Conservation (phyloP, 2,888 invertebrate species). For the Augiades crinisus region DNA sequence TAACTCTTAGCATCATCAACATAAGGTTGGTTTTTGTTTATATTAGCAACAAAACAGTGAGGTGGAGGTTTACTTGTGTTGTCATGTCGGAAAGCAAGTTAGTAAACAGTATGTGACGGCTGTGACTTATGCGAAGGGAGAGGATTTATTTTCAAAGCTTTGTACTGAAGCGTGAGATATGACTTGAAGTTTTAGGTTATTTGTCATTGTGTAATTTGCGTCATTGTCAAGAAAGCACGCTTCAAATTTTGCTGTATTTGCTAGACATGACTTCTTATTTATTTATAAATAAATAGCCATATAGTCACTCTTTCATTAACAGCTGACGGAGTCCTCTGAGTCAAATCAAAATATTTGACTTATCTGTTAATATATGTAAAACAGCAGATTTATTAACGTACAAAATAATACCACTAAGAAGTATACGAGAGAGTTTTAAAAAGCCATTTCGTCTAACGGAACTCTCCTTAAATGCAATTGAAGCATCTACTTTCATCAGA, state of each 20-base stretch:
- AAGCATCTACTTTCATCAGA: not conserved
- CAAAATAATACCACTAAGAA: too few species aligned
- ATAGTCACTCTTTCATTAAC: too few species aligned
- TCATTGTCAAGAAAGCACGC: slow-evolving; percentile 21
- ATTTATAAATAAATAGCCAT: too few species aligned
- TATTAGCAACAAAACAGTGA: not conserved
- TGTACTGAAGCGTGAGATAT: slow-evolving; percentile 37
- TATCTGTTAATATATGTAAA: too few species aligned
- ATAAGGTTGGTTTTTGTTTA: slow-evolving; percentile 10
- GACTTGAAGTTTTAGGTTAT: slow-evolving; percentile 36
- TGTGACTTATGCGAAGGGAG: slow-evolving; percentile 41
- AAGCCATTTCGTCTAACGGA: too few species aligned
- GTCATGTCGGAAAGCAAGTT: slow-evolving; percentile 43
- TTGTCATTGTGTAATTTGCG: slow-evolving; percentile 30
- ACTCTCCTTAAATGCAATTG: too few species aligned
- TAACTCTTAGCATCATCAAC: not conserved
- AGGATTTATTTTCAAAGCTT: slow-evolving; percentile 40
- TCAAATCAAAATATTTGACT: too few species aligned
- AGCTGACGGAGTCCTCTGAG: too few species aligned
- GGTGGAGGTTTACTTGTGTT: slow-evolving; percentile 32
- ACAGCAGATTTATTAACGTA: too few species aligned
- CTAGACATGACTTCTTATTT: too few species aligned
- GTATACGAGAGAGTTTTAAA: too few species aligned
- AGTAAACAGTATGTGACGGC: slow-evolving; percentile 43
- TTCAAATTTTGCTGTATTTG: slow-evolving; percentile 15